Evolutionary conservation across 2,888 invertebrate genomes (phyloP).

Genomic region (Clanis bilineata): DNA sequence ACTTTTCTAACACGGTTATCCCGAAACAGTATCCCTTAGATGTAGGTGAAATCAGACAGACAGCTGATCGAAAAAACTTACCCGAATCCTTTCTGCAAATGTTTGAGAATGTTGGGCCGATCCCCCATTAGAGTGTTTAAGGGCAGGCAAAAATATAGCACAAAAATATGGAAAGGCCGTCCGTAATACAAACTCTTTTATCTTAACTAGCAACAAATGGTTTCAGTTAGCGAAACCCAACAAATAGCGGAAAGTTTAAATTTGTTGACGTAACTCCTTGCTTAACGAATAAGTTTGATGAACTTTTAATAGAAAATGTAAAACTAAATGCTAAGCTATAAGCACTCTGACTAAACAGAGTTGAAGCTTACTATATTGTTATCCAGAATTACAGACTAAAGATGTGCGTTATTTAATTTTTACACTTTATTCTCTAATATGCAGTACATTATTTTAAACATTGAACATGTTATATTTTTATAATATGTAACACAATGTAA

Average conservation of each 20-base stretch:
- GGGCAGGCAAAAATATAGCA: no score
- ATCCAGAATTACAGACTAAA: not conserved
- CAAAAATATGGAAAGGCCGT: slow-evolving; percentile 30
- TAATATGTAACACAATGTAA: no score
- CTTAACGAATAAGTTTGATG: slow-evolving; percentile 20
- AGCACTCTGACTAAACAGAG: slow-evolving; percentile 14
- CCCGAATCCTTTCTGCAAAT: no score
- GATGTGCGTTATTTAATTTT: not conserved
- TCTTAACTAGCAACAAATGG: slow-evolving; percentile 41
- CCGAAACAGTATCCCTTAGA: no score
- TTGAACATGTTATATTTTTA: no score
- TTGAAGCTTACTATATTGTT: not conserved
- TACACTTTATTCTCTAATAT: no score
- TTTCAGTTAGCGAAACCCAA: slow-evolving; percentile 41
- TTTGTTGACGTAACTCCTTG: slow-evolving; percentile 32
- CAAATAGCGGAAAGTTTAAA: slow-evolving; percentile 39
- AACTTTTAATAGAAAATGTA: slow-evolving; percentile 21
- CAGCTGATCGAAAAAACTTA: no score
- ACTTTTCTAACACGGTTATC: no score
- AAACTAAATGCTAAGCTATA: slow-evolving; percentile 15
- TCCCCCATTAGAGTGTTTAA: no score
- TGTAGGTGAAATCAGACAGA: no score
- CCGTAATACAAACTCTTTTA: slow-evolving; percentile 31
- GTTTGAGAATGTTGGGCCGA: no score
- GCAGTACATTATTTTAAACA: no score